These are phyloP conservation scores for Onychomys torridus DNA, from an alignment of 2,797 vertebrate species.

Conservation along the genomic window DNA sequence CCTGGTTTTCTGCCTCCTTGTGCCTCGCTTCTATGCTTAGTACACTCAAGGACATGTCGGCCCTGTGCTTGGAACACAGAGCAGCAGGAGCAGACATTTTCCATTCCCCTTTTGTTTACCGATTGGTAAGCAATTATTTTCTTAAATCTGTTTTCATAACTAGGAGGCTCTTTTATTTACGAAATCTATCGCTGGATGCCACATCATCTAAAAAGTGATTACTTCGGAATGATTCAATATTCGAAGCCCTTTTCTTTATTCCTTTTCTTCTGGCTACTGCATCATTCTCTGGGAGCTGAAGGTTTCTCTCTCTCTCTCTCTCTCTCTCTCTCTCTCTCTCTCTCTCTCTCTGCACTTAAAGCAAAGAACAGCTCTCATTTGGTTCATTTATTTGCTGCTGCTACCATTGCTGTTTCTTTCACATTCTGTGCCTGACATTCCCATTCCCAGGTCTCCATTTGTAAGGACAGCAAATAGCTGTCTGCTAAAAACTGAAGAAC, in stretches of 20 bases:
- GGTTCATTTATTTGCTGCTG: background rate
- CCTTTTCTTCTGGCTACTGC: constrained; percentile 31
- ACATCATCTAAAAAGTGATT: constrained; percentile 60
- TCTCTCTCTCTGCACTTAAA: background rate
- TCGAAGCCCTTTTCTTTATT: constrained; percentile 15
- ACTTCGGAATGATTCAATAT: constrained; percentile 46
- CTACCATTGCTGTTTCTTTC: background rate
- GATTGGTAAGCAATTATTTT: constrained; percentile 55
- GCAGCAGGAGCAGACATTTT: constrained; percentile 32
- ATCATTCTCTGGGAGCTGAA: constrained; percentile 8
- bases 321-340: no score
- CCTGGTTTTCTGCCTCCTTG: background rate
- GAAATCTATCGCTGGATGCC: constrained; percentile 41
- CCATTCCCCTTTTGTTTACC: constrained; percentile 47
- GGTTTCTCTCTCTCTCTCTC: background rate
- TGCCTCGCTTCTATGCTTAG: background rate
- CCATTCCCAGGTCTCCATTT: constrained; percentile 20
- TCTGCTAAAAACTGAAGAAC: constrained; percentile 37
- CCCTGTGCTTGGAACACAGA: background rate
- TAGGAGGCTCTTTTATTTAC: constrained; percentile 37
- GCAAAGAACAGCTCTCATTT: constrained; percentile 12
- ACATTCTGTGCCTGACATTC: background rate
- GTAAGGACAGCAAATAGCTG: background rate
- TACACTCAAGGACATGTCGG: background rate
- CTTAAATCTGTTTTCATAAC: constrained; percentile 63